Base-by-base conservation (phyloP, 1,140 invertebrate species). In the Xylocopa sonorina region DNA sequence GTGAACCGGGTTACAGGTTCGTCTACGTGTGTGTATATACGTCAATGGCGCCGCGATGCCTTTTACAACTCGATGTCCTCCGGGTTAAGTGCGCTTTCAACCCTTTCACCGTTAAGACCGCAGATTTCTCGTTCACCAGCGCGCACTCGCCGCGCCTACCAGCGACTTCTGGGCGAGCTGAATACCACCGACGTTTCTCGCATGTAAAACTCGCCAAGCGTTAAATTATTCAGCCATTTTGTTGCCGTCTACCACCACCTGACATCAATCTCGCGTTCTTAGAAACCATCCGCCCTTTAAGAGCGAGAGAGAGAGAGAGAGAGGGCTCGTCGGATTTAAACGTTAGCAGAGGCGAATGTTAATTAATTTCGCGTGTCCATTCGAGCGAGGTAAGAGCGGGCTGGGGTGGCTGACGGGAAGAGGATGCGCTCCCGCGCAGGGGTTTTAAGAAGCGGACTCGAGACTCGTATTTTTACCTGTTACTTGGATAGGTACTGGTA, bases 51-150 rank as follows among this genome's bases (percentile, higher is more conserved):
- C 51, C 18, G 21, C 27, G 41, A 21, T 38, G 12, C n/a, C 32
- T 32, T 18, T 41, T 53, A 18, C 73, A n/a, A 64, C 72, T 64
- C 53, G 51, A 66, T 55, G 50, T 34, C 62, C 48, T 46, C 0
- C 50, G 50, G 48, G 50, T 67, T 64, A 55, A 67, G 62, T 43
- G 34, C 27, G 73, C 73, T 75, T 75, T 75, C 46, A 75, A 75
- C 72, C 60, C 32, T 62, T 50, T 62, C 57, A 38, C 18, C 18
- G 48, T 6, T 41, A 75, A 75, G 73, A 75, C 55, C 67, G 41
- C 18, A 32, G 43, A 67, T 75, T 72, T 43, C n/a, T 41, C 48
- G 34, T 10, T 16, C 14, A 9, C 4, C 10, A n/a, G 6, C 57
- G 27, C n/a, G n/a, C 32, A n/a, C 38, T 43, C 24, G 62, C 16